Base-by-base conservation (phyloP, 2,888 invertebrate species). In the Drosophila longiperda region DNA sequence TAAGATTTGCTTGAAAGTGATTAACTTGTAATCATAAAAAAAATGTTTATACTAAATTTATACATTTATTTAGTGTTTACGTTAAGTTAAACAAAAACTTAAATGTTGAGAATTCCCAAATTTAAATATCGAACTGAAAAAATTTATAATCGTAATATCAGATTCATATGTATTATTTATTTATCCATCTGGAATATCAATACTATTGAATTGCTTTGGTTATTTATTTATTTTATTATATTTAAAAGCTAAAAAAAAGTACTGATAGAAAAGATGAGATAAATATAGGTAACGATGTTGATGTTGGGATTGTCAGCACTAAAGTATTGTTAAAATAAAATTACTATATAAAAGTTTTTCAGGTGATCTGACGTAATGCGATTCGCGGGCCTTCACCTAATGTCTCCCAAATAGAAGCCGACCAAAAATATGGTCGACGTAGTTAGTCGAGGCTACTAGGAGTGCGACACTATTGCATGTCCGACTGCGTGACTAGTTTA, bases 401-500 rank as follows among this genome's bases (percentile, higher is more conserved):
- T 80, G 58, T 78, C 72, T 67, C 72, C 67, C 59, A 58, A 62
- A 82, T 68, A 63, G 60, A 58, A 65, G 71, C 66, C 71, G 57
- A 45, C 45, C 45, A 86, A 78, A 86, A 86, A 69, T 78, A 70
- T 73, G 68, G 69, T 61, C 73, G 68, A 52, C 72, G 54, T 53
- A 40, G 66, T 55, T 38, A 75, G 65, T 52, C 33, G 57, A 69
- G 58, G 42, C 61, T 53, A 63, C 59, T 59, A 67, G 32, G 40
- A 78, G 78, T 70, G 80, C 77, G 72, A 73, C 71, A 23, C 45
- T 63, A 80, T 89, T 82, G 90, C 85, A 88, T 86, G 90, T 85
- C 78, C 70, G 74, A 73, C 88, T 86, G 88, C 86, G 90, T 86
- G 88, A 86, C 86, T 84, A 81, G 82, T 87, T 87, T 82, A 87